Base-by-base conservation (phyloP, 2,113 vertebrate genomes). In the Jacana jacana region DNA sequence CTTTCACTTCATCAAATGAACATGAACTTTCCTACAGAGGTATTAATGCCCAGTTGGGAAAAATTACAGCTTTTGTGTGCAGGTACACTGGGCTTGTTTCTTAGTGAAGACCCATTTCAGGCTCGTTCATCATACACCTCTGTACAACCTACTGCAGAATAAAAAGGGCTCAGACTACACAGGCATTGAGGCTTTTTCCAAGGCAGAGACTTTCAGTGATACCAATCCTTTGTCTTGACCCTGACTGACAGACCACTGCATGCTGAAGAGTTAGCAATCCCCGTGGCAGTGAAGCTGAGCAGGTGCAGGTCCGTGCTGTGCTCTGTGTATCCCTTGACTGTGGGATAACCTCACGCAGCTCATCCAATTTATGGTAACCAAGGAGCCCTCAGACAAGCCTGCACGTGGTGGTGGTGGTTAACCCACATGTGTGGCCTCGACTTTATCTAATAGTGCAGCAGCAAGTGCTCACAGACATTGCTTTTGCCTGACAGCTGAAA, bases 251-350 rank as follows among this genome's bases (percentile, higher is more conserved):
- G 30, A 49, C 28, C n/a, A 20, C 2, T 31, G 64, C 27, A 27
- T 3, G 4, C 35, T 14, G 20, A 69, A 19, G 40, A 63, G 27
- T 48, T 18, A 37, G 31, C 30, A 58, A 31, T 6, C 23, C 55
- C 37, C 7, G 19, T 0, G 35, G 55, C 33, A 48, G 40, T 25
- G 69, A 69, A 13, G 39, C 44, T 48, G 35, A 87, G 39, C 35
- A 39, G 49, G 17, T 0, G 2, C 13, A 54, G 58, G 27, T 16
- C 44, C 2, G 7, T 52, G 49, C 12, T 54, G 31, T 69, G 58
- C 54, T 58, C 10, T 27, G 31, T 0, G 0, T 35, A 27, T 35
- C 33, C 31, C 49, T 30, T 5, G 5, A 54, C 39, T 1, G 3
- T 15, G 33, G 51, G 44, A 64, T 4, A 78, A 65, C 33, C 40